phyloP scores from a whole-genome alignment of 1,140 invertebrate species.

The Papilio polyxenes region DNA sequence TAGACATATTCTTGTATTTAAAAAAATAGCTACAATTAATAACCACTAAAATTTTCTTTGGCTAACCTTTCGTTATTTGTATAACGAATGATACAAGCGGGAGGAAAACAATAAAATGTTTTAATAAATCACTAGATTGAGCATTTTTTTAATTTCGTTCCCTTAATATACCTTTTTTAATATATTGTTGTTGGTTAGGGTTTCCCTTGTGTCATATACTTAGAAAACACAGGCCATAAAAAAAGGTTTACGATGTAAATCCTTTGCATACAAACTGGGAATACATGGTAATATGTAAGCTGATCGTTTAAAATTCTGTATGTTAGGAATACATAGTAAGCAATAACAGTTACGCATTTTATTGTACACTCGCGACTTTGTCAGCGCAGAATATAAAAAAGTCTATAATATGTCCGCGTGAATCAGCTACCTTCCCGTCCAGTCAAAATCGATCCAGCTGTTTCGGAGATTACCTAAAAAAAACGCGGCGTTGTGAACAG shows the following conservation, averaged over 20 bases:
- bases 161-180: neutral
- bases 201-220: slow-evolving; percentile 3
- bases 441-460: too few relatives aligned
- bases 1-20: too few relatives aligned
- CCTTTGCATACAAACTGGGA: slow-evolving; percentile 5
- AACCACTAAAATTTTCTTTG: too few relatives aligned
- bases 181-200: neutral
- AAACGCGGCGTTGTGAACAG: too few relatives aligned
- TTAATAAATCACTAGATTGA: neutral
- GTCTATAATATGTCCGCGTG: too few relatives aligned
- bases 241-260: slow-evolving; percentile 14
- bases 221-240: slow-evolving; percentile 2
- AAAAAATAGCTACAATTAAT: too few relatives aligned
- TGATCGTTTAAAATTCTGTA: neutral
- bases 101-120: too few relatives aligned
- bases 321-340: neutral
- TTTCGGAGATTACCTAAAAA: too few relatives aligned
- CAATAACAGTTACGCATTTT: neutral
- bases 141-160: neutral
- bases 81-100: too few relatives aligned
- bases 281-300: neutral
- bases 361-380: neutral
- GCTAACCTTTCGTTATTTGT: too few relatives aligned
- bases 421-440: too few relatives aligned
- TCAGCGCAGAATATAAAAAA: too few relatives aligned